Conservation (phyloP, 2,797 vertebrate genomes). For the Pteronotus mesoamericanus region DNA sequence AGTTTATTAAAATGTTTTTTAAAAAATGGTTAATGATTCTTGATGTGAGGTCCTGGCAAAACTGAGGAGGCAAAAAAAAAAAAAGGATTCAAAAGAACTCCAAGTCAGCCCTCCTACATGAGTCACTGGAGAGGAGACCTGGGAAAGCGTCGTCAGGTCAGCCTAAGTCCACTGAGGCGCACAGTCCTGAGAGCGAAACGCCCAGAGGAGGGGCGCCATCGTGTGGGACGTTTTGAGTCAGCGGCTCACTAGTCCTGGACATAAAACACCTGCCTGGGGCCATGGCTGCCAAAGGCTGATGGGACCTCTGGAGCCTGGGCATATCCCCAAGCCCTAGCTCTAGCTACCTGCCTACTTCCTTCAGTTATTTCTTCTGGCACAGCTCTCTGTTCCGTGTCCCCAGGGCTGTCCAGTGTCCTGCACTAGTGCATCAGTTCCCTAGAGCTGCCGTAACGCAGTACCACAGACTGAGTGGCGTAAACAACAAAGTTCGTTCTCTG, state of each 20-base stretch:
- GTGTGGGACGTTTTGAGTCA: neutral
- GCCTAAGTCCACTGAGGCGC: neutral
- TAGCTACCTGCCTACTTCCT: neutral
- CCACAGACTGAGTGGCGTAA: neutral
- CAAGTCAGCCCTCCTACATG: neutral
- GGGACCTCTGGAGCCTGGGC: neutral
- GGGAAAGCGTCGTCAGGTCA: too few relatives aligned
- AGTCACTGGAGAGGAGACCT: neutral
- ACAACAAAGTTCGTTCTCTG: neutral
- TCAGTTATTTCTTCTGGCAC: too few relatives aligned
- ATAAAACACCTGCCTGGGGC: accelerated
- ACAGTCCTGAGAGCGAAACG: neutral
- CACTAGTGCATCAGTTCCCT: accelerated
- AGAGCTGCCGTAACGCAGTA: neutral
- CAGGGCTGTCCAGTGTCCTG: too few relatives aligned
- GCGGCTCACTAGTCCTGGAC: neutral
- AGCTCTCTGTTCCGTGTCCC: accelerated
- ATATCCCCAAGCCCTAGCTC: too few relatives aligned
- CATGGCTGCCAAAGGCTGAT: neutral
- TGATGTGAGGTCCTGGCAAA: neutral
- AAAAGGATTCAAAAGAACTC: neutral
- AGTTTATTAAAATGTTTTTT: neutral
- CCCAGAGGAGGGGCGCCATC: neutral
- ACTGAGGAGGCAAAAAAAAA: neutral
- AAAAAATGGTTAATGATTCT: neutral